phyloP scores from a whole-genome alignment of 1,140 invertebrate genomes.

The Drosophila funebris region DNA sequence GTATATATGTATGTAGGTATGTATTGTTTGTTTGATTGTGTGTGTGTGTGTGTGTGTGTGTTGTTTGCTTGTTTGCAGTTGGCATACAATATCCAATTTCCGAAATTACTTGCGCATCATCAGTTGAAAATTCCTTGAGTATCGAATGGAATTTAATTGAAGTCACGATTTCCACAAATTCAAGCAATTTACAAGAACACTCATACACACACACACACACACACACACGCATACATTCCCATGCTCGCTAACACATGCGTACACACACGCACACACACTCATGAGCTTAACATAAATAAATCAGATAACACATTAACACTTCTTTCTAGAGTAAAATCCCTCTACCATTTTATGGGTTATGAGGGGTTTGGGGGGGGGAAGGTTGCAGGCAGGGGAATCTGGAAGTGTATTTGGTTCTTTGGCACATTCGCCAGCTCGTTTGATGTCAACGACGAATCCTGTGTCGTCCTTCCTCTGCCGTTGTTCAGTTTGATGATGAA shows the following conservation, averaged over 20 bases:
- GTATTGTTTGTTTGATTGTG: constrained; percentile 3
- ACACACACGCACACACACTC: constrained; percentile 12
- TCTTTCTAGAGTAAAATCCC: constrained; percentile 40
- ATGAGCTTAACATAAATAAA: constrained; percentile 71
- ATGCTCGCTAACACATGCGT: no score
- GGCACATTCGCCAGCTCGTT: constrained; percentile 26
- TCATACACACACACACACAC: constrained; percentile 15
- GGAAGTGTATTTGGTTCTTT: constrained; percentile 36
- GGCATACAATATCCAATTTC: constrained; percentile 79
- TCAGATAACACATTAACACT: constrained; percentile 81
- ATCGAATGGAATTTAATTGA: constrained; percentile 83
- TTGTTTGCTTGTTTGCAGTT: constrained; percentile 67
- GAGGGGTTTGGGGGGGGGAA: no score
- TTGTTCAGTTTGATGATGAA: constrained; percentile 72
- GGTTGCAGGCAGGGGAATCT: background rate
- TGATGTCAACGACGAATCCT: constrained; percentile 50
- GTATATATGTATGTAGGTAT: constrained; percentile 3
- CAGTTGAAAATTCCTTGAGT: constrained; percentile 79
- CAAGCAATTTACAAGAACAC: constrained; percentile 61
- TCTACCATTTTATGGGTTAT: no score
- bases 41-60: constrained; percentile 31
- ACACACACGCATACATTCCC: constrained; percentile 14
- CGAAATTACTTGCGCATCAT: constrained; percentile 81
- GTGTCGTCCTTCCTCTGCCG: constrained; percentile 16
- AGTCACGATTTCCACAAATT: constrained; percentile 81